Evolutionary conservation across 1,140 invertebrate species (phyloP), one percentile per base, ranked within the genome.

Genomic region (Drosophila willistoni): DNA sequence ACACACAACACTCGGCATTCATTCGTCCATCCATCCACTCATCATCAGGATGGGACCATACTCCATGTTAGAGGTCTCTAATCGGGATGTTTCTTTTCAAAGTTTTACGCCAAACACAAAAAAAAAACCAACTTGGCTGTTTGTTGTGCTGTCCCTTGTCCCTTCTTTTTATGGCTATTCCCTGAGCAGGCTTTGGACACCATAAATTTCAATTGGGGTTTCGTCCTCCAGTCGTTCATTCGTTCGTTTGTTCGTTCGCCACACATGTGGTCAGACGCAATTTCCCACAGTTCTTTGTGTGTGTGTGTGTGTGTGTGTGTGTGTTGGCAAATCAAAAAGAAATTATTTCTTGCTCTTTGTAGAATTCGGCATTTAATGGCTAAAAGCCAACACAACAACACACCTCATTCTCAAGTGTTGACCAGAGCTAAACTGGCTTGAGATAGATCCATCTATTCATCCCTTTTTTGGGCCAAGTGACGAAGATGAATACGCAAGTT

Each of bases 401-500:
- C 83, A 84, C 80, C 84, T 87, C 62, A 64, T 56, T 9, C 61
- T 55, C 62, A 75, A 75, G 71, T 73, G 71, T 51, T 51, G 44
- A 51, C 61, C 68, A 62, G 19, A 62, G 19, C 63, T 54, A 60
- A 73, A 61, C 59, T 42, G 36, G 57, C 73, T 57, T 44, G 41
- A 77, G 68, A 71, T 62, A 44, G 61, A 67, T 54, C 54, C 72
- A 55, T 76, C 56, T 3, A 51, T 51, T 10, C 44, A 51, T 51
- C 44, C 17, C 17, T 51, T 10, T 4, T 51, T 22, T 51, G 3
- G 10, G 9, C 6, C 17, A 77, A 69, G 62, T 87, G 83, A 87
- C 80, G 83, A 89, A 87, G 83, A 87, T 87, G 83, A 80, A 87
- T 87, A 80, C 84, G 78, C 71, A 76, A 79, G 68, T 80, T 89